A percentile compares a stretch with the other conserved stretches of the same genome.
Evolutionary conservation across 2,113 vertebrate species (phyloP).

Genomic region (Antechinus stuartii): DNA sequence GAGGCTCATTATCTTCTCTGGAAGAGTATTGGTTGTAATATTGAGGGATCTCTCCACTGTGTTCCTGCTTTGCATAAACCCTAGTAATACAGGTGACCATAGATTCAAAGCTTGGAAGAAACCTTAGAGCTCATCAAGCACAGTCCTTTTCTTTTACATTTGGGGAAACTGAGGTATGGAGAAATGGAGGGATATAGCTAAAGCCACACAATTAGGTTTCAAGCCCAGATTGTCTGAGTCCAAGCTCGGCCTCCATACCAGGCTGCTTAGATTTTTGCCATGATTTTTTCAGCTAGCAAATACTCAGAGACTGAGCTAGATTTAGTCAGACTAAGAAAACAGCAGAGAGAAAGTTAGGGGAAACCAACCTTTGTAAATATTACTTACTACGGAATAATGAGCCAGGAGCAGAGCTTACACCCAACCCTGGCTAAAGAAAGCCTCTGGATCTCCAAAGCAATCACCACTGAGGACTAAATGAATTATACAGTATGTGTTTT

Average conservation of each 20-base stretch:
- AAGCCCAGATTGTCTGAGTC: neutral
- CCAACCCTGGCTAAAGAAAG: slow-evolving; percentile 21
- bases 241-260: neutral
- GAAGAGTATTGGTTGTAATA: neutral
- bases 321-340: neutral
- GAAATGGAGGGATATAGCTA: neutral
- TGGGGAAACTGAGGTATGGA: neutral
- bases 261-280: neutral
- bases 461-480: neutral
- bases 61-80: neutral
- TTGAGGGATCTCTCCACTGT: neutral
- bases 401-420: neutral
- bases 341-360: neutral
- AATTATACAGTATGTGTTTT: neutral
- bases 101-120: neutral
- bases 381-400: neutral
- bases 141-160: neutral
- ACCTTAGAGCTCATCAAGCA: neutral
- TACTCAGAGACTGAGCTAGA: neutral
- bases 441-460: neutral
- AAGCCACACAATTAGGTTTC: neutral
- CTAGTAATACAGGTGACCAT: neutral
- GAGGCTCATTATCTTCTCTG: neutral
- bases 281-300: neutral
- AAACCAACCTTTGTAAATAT: neutral